Base-by-base conservation (phyloP, 2,113 vertebrate species). In the Phrynosoma blainvillii region DNA sequence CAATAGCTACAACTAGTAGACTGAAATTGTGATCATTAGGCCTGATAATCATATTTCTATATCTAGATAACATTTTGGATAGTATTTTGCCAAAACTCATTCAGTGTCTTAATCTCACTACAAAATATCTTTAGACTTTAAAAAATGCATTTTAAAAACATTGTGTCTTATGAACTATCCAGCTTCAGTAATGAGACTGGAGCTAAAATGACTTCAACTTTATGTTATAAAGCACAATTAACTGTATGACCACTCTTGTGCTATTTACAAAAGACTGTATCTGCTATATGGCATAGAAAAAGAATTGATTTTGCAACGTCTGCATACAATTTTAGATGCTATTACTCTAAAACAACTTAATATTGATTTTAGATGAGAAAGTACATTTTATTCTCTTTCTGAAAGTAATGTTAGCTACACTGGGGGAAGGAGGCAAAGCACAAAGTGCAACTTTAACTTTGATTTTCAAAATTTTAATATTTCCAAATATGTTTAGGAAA, bases 371-470 rank as follows among this genome's bases (percentile, higher is more conserved):
- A 93, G 85, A n/a, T 79, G 18, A 5, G 59, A 82, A 91, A 47
- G 1, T 59, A 93, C 5, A 74, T n/a, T 88, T 84, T 54, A 2
- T 78, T 91, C 68, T 85, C 20, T 86, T 87, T 21, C 84, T 83
- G 91, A 91, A 93, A 91, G 89, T 92, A 95, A 81, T 70, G 54
- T 1, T 84, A 59, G 89, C 93, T 90, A 88, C 85, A 90, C 23
- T 8, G 70, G 52, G 20, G 40, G 18, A 42, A 8, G 30, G 40
- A 85, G 80, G 42, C 68, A 89, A 3, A 25, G 0, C 88, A 86
- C 71, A 27, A 87, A 85, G 62, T 30, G 6, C 30, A 91, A 74
- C 32, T 91, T 80, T 91, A 88, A 94, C 93, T 94, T 94, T 56
- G 78, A 86, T 89, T 85, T 88, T 25, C 2, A 93, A 93, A 84